Evolutionary conservation across 2,797 vertebrate genomes (phyloP).

Genomic region (Takifugu rubripes): DNA sequence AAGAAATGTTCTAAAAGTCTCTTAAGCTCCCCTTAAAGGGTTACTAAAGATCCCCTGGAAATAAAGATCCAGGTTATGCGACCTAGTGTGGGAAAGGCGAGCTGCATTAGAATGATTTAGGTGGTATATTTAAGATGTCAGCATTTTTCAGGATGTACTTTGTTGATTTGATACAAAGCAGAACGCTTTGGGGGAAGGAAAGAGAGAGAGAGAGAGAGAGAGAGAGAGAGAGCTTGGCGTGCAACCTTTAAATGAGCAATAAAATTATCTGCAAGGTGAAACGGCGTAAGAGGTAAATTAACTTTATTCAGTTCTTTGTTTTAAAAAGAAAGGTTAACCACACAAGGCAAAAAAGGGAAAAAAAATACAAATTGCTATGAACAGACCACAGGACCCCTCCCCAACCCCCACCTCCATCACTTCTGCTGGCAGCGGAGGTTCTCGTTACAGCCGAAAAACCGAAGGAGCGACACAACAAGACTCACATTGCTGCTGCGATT

Average conservation of each 20-base stretch:
- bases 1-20: slow-evolving; percentile 69
- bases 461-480: slow-evolving; percentile 77
- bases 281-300: slow-evolving; percentile 76
- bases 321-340: slow-evolving; percentile 89
- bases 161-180: slow-evolving; percentile 3
- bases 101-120: slow-evolving; percentile 45
- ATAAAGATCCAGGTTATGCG: slow-evolving; percentile 49
- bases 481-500: slow-evolving; percentile 69
- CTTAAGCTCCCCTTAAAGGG: slow-evolving; percentile 73
- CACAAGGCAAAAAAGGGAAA: slow-evolving; percentile 87
- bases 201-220: too few relatives aligned
- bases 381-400: slow-evolving; percentile 85
- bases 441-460: slow-evolving; percentile 89
- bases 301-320: slow-evolving; percentile 82
- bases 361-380: slow-evolving; percentile 89
- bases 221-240: not conserved
- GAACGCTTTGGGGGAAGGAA: not conserved
- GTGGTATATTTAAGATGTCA: slow-evolving; percentile 23
- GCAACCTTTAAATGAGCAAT: not conserved
- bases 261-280: slow-evolving; percentile 24
- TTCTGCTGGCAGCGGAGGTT: slow-evolving; percentile 77
- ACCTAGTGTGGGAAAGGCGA: slow-evolving; percentile 68
- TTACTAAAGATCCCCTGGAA: slow-evolving; percentile 57
- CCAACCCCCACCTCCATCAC: slow-evolving; percentile 21
- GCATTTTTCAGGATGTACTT: slow-evolving; percentile 17